These are phyloP conservation scores for Hozukius guyotensis DNA, from an alignment of 2,797 vertebrate genomes.

Conservation along the genomic window DNA sequence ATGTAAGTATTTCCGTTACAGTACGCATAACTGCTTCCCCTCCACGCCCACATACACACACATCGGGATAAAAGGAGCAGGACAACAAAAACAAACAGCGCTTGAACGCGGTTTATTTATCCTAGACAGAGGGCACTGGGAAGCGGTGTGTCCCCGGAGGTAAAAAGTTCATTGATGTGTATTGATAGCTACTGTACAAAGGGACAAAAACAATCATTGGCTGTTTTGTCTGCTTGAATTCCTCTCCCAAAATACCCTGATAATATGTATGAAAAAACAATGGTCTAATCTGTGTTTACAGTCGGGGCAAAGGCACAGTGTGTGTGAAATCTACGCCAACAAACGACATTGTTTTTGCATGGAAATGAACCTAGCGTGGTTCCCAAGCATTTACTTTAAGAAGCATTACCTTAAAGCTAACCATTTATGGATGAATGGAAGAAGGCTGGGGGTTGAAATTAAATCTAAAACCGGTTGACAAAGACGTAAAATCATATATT, in stretches of 20 bases:
- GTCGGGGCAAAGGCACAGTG: conserved; percentile 44
- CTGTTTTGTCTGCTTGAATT: conserved; percentile 76
- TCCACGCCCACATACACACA: background rate
- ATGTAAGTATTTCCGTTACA: conserved; percentile 4
- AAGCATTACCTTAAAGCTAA: background rate
- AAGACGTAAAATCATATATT: background rate
- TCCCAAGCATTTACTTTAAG: conserved; percentile 43
- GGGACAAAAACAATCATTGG: conserved; percentile 67
- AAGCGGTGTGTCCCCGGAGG: conserved; percentile 17
- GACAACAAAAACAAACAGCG: conserved; percentile 63
- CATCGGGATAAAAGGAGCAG: conserved; percentile 47
- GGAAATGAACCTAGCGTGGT: conserved; percentile 27
- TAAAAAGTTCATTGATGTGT: conserved; percentile 69
- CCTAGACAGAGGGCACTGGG: conserved; percentile 50
- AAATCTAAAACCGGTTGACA: background rate
- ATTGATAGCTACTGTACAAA: conserved; percentile 69
- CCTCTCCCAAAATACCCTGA: conserved; percentile 62
- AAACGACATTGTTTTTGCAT: conserved; percentile 54
- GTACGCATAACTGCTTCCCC: background rate
- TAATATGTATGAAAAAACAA: conserved; percentile 64
- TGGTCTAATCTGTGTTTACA: conserved; percentile 70
- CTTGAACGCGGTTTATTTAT: conserved; percentile 66
- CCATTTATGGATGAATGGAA: conserved; percentile 6
- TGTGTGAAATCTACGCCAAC: conserved; percentile 55
- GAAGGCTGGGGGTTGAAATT: background rate